Evolutionary conservation across 1,140 invertebrate genomes (phyloP), one percentile per base, ranked within the genome.

Genomic region (Pantala flavescens): DNA sequence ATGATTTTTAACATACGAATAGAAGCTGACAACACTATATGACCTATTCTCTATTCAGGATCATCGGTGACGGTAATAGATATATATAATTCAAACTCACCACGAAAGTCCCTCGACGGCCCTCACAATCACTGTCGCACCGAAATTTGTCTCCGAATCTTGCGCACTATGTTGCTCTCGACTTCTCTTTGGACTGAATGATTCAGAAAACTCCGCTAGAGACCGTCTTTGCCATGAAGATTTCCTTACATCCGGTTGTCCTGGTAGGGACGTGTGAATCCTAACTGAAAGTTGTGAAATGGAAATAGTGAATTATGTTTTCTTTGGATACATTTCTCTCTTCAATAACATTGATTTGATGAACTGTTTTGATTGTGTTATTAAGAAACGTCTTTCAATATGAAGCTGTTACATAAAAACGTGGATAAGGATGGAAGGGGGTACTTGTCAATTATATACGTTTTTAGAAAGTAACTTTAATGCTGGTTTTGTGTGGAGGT

Each of bases 371-470:
- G n/a, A 21, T 21, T 19, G 49, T 14, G n/a, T 63, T 63, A 19
- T 63, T 63, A 63, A 21, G 49, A 63, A 63, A 19, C 49, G 49
- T 71, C 71, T 75, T 19, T 63, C 43, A 82, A 82, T 78, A 93
- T 94, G 92, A 94, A 93, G 84, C 82, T 92, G 70, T 79, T 91
- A 72, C 81, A 85, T 75, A 90, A 86, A 84, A 85, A 88, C 81
- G 84, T 94, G 74, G 92, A 93, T 79, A 93, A 89, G 82, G 88
- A 91, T 83, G 89, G 90, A 76, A 85, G 87, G 81, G 90, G 90
- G 90, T 91, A 83, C 87, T 86, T 85, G 74, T 23, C 28, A 36
- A 19, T 42, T 14, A 72, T 24, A 23, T 43, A 28, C 11, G n/a
- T 73, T 23, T 36, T 36, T 36, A 36, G 28, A 36, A 36, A 36